A percentile compares a stretch with the other conserved stretches of the same genome.
Evolutionary conservation across 35 echinoderm and acorn worm genomes (phyloP).

Genomic region (Apostichopus parvimensis): DNA sequence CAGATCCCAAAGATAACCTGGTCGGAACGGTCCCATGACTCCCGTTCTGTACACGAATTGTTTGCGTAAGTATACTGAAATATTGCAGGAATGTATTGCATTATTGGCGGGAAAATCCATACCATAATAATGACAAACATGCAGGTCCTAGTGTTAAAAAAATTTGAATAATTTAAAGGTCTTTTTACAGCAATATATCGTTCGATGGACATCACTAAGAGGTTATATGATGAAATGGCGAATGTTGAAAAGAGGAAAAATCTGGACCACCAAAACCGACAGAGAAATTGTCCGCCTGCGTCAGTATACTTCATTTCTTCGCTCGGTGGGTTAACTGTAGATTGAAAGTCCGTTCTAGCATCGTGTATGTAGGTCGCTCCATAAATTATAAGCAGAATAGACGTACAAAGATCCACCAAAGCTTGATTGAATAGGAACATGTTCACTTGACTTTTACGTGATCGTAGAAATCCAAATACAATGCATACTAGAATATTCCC

Average conservation of each 20-base stretch:
- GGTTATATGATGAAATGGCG: conserved; percentile 66
- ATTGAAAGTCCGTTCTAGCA: background rate
- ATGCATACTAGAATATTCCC: conserved; percentile 69
- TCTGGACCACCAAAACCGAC: conserved; percentile 53
- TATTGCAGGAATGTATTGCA: conserved; percentile 64
- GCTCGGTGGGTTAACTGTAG: background rate
- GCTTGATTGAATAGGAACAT: conserved; percentile 71
- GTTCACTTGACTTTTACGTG: conserved; percentile 65
- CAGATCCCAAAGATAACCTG: conserved; percentile 37
- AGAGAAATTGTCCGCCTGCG: conserved; percentile 49
- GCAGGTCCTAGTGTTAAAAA: conserved; percentile 45
- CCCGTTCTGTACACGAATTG: conserved; percentile 6
- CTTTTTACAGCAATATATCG: conserved; percentile 64
- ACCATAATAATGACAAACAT: conserved; percentile 22
- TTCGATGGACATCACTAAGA: conserved; percentile 64
- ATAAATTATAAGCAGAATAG: conserved; percentile 61
- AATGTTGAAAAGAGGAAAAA: conserved; percentile 65
- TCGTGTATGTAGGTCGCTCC: conserved; percentile 48
- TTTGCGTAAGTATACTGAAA: conserved; percentile 46
- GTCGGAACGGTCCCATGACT: conserved; percentile 1
- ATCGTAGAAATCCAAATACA: conserved; percentile 59
- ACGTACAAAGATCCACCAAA: conserved; percentile 61
- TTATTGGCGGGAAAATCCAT: conserved; percentile 64
- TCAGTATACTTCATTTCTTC: background rate
- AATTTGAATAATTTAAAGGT: conserved; percentile 61